Base-by-base conservation (phyloP, 2,113 vertebrate species). In the Vimba vimba region DNA sequence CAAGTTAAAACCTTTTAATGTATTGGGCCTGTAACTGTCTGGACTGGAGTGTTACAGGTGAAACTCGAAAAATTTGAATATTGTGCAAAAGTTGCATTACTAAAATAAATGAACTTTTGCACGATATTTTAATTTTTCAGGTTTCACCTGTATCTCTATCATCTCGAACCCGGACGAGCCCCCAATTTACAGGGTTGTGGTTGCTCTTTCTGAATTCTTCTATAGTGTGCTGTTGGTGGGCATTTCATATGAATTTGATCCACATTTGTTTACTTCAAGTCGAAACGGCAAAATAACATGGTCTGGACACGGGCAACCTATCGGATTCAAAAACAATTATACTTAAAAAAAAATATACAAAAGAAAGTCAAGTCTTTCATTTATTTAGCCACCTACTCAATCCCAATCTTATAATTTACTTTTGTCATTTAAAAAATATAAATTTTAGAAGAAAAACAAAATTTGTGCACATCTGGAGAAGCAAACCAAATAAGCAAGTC, bases 351-450 rank as follows among this genome's bases (percentile, higher is more conserved):
- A 83, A 74, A 82, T 36, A 73, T 27, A 59, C 43, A 57, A 27
- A 57, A 57, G 43, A 30, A 82, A 8, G n/a, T 52, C 17, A 8
- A 81, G 30, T 55, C 66, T 69, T 73, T 33, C 11, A 81, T 81
- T 66, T 50, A 68, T 50, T 79, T 39, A 25, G 36, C 78, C 55
- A 45, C 52, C 25, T 33, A 69, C 17, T 23, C 60, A 23, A 50
- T 82, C 79, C 80, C 52, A 68, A 69, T 50, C 39, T 66, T 62
- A 27, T 25, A 17, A 69, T 39, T 57, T 39, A 25, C 27, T 73
- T 43, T 12, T 57, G 5, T 50, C 25, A 47, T 59, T 83, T 83
- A 25, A 83, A 82, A 83, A 83, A 83, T 83, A 83, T 3, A 57
- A 4, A 27, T 69, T 83, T 73, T 43, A 21, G 17, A 23, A 4